Evolutionary conservation across 2,113 vertebrate species (phyloP).

Genomic region (Anarhynchus alexandrinus): DNA sequence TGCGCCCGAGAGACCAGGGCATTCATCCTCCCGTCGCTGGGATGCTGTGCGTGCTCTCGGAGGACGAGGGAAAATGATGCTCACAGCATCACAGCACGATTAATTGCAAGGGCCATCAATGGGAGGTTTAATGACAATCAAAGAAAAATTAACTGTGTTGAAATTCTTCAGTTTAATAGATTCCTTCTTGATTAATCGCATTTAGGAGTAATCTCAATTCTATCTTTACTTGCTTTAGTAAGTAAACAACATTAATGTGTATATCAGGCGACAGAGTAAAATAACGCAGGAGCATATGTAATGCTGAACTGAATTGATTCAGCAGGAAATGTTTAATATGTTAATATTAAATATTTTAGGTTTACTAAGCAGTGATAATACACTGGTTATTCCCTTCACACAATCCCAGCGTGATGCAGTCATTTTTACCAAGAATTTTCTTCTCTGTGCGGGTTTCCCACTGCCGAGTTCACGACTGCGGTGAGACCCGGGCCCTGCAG

Average conservation of each 20-base stretch:
- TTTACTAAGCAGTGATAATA: not conserved
- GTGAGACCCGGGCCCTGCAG: not conserved
- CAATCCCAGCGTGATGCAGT: not conserved
- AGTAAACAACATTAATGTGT: not conserved
- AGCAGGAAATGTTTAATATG: not conserved
- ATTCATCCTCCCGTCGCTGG: not conserved
- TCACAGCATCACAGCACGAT: not conserved
- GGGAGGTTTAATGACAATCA: not conserved
- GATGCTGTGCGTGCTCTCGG: not conserved
- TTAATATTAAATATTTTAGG: not conserved
- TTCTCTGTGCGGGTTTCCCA: not conserved
- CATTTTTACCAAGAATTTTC: not conserved
- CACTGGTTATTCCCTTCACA: not conserved
- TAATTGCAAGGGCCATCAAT: not conserved
- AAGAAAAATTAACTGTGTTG: not conserved
- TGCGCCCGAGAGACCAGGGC: rapidly evolving
- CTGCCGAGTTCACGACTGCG: rapidly evolving
- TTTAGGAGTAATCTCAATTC: not conserved
- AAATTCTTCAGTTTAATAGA: not conserved
- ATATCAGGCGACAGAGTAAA: not conserved
- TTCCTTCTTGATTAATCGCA: not conserved
- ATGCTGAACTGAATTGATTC: not conserved
- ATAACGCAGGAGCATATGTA: not conserved
- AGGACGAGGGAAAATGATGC: not conserved
- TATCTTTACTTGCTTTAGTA: not conserved